A percentile compares a stretch with the other conserved stretches of the same genome.
phyloP scores from a whole-genome alignment of 2,113 vertebrate species.

The Rhegmatorhina hoffmannsi region DNA sequence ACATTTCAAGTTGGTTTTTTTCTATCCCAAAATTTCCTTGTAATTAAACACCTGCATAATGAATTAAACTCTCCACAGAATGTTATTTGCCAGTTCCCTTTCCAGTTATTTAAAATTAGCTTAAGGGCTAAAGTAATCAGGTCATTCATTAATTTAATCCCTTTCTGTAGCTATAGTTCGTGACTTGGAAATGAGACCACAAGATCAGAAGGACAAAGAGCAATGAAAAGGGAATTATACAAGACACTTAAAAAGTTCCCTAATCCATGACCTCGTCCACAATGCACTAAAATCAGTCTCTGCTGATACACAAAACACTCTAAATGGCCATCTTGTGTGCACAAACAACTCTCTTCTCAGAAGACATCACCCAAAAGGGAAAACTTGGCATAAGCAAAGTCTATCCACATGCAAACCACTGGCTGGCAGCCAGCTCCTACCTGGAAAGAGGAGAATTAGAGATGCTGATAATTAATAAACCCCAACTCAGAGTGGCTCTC shows the following conservation, averaged over 20 bases:
- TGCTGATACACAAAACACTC: background rate
- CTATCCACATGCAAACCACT: background rate
- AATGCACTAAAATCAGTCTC: background rate
- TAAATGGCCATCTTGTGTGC: background rate
- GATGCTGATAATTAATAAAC: background rate
- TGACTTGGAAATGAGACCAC: constrained; percentile 20
- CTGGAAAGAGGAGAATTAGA: background rate
- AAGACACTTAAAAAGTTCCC: background rate
- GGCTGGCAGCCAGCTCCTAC: background rate
- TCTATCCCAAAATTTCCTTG: background rate
- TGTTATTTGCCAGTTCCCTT: constrained; percentile 10
- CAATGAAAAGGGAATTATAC: background rate
- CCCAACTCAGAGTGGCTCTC: background rate
- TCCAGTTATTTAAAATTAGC: constrained; percentile 56
- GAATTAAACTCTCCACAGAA: background rate
- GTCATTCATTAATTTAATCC: constrained; percentile 30
- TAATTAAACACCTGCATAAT: constrained; percentile 32
- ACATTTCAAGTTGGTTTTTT: background rate
- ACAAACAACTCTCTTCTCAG: background rate
- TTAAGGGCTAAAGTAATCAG: constrained; percentile 53
- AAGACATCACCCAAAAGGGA: background rate
- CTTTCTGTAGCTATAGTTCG: background rate
- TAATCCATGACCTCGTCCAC: background rate
- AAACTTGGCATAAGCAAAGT: background rate
- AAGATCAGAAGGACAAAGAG: constrained; percentile 36